Percentiles rank a stretch among this genome's conserved stretches.
phyloP scores from a whole-genome alignment of 1,140 invertebrate genomes.

The Chionoecetes opilio region DNA sequence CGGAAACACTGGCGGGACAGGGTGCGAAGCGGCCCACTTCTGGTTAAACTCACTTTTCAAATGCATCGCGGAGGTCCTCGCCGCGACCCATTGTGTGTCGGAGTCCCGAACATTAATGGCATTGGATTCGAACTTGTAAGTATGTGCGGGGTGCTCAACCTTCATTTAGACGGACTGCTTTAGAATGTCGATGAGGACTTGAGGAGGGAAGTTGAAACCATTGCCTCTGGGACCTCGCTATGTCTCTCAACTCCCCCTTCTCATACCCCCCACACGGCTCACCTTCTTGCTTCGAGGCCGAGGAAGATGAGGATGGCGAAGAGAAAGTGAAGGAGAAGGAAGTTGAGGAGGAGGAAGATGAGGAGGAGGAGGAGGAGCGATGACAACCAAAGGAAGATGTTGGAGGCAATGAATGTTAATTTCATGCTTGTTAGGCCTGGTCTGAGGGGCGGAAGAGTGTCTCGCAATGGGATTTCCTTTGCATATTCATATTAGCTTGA shows the following conservation, averaged over 20 bases:
- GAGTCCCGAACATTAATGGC: slow-evolving; percentile 54
- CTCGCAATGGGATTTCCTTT: not conserved
- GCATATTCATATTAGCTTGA: slow-evolving; percentile 7
- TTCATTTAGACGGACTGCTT: slow-evolving; percentile 53
- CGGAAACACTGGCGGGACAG: not conserved
- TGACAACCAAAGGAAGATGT: slow-evolving; percentile 18
- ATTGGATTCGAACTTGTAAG: slow-evolving; percentile 59
- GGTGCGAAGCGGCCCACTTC: not conserved
- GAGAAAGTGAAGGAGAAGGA: not conserved
- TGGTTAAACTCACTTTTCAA: slow-evolving; percentile 67
- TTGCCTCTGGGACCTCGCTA: not conserved
- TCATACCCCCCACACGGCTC: not conserved
- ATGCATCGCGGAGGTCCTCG: slow-evolving; percentile 49
- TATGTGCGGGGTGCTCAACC: slow-evolving; percentile 49
- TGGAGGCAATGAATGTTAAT: slow-evolving; percentile 16
- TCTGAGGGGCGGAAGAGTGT: not conserved
- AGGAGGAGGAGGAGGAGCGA: not conserved
- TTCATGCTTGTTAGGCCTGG: not conserved
- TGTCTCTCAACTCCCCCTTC: not conserved
- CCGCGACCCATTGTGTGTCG: slow-evolving; percentile 54
- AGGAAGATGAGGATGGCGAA: not conserved
- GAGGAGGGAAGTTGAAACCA: not conserved
- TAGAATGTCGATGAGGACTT: slow-evolving; percentile 46
- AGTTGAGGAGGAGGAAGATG: not conserved
- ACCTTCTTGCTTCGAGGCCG: not conserved